Percentiles rank a stretch among this genome's conserved stretches.
Conservation (phyloP, 2,797 vertebrate species). For the Sciurus carolinensis region DNA sequence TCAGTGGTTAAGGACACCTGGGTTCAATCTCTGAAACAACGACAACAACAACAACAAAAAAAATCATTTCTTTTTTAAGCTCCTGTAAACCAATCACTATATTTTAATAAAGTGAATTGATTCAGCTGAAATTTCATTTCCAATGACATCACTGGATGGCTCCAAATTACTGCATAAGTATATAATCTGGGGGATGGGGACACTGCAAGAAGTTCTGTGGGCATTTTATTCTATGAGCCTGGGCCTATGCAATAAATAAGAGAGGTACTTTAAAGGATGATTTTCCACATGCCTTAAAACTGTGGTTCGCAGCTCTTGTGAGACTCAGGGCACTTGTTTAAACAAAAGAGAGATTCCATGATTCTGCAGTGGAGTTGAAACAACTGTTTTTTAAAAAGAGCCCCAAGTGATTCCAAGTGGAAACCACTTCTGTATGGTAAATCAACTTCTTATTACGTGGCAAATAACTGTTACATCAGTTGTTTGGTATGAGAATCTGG, state of each 20-base stretch:
- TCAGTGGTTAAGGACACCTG: too few species aligned
- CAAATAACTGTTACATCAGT: not conserved
- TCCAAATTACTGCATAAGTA: not conserved
- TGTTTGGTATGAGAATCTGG: slow-evolving; percentile 31
- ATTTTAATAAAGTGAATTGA: not conserved
- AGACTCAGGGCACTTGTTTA: not conserved
- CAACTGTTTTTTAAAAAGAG: slow-evolving; percentile 6
- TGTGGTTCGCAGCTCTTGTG: not conserved
- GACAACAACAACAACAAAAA: too few species aligned
- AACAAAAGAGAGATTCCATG: not conserved
- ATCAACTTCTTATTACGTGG: not conserved
- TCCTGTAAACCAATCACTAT: not conserved
- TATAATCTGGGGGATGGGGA: not conserved
- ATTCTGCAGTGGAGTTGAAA: not conserved
- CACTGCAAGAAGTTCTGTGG: not conserved
- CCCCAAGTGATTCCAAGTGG: not conserved
- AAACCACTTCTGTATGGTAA: slow-evolving; percentile 16
- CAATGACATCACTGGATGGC: not conserved
- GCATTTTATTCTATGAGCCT: not conserved
- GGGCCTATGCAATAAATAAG: accelerated
- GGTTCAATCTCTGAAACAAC: too few species aligned
- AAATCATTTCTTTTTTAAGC: not conserved
- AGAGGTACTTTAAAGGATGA: not conserved
- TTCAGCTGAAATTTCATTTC: slow-evolving; percentile 24
- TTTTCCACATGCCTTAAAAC: not conserved